phyloP scores from a whole-genome alignment of 1,140 invertebrate species.

The Parasteatoda tepidariorum region DNA sequence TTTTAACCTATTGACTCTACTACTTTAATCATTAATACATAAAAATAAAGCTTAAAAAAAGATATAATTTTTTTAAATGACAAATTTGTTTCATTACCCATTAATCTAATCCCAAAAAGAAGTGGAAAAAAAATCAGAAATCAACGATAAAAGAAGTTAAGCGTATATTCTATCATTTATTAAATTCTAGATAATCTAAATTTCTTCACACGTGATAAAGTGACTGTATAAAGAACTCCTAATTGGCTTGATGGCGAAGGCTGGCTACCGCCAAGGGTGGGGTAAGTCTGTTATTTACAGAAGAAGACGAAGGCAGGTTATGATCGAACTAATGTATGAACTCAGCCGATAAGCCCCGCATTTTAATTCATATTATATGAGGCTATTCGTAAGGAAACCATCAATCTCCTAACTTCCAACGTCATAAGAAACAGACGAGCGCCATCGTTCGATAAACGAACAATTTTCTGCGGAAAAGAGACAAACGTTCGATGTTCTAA shows the following conservation, averaged over 20 bases:
- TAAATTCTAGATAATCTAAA: conserved; percentile 25
- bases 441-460: conserved; percentile 28
- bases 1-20: too few relatives aligned
- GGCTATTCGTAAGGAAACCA: conserved; percentile 49
- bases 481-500: too few relatives aligned
- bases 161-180: too few relatives aligned
- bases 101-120: too few relatives aligned
- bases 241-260: conserved; percentile 29
- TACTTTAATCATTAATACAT: too few relatives aligned
- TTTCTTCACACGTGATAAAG: conserved; percentile 34
- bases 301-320: conserved; percentile 22
- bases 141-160: too few relatives aligned
- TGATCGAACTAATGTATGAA: conserved; percentile 49
- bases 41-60: too few relatives aligned
- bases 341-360: conserved; percentile 47
- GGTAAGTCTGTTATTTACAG: conserved; percentile 53
- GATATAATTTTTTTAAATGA: too few relatives aligned
- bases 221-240: conserved; percentile 21
- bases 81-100: too few relatives aligned
- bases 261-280: conserved; percentile 43
- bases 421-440: conserved; percentile 17
- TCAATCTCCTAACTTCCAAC: conserved; percentile 32
- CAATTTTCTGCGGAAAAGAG: conserved; percentile 19
- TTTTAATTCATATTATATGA: conserved; percentile 60
- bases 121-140: too few relatives aligned